phyloP scores from a whole-genome alignment of 2,888 invertebrate genomes.

The Epirrita christyi region DNA sequence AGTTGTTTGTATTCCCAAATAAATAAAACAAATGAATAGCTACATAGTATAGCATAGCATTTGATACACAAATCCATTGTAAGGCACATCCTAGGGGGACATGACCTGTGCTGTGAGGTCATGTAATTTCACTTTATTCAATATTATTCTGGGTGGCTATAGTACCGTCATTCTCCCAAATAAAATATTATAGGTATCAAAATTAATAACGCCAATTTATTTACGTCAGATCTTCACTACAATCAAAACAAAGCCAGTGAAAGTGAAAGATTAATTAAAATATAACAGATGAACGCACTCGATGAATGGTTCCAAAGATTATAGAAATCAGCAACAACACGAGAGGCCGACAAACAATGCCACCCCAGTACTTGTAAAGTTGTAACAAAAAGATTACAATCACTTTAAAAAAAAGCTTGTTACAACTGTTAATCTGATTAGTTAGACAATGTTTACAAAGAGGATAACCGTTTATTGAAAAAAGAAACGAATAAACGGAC shows the following conservation, averaged over 20 bases:
- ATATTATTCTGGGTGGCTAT: too few relatives aligned
- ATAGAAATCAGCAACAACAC: slow-evolving; percentile 52
- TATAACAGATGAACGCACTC: slow-evolving; percentile 60
- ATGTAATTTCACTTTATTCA: too few relatives aligned
- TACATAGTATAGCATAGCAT: too few relatives aligned
- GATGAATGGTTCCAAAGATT: slow-evolving; percentile 54
- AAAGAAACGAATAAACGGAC: background rate
- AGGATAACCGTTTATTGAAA: slow-evolving; percentile 8
- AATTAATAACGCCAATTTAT: slow-evolving; percentile 31
- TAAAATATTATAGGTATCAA: background rate
- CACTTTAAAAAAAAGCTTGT: slow-evolving; percentile 39
- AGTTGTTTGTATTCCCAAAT: too few relatives aligned
- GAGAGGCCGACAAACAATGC: slow-evolving; percentile 61
- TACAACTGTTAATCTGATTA: slow-evolving; percentile 25
- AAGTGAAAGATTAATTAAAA: slow-evolving; percentile 68
- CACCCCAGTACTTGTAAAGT: slow-evolving; percentile 39
- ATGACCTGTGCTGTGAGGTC: too few relatives aligned
- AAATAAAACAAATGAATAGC: too few relatives aligned
- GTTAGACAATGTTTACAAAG: slow-evolving; percentile 12
- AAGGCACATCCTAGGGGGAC: too few relatives aligned
- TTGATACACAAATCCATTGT: too few relatives aligned
- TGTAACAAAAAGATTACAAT: slow-evolving; percentile 46
- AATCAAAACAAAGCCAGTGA: slow-evolving; percentile 51
- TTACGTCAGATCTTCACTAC: slow-evolving; percentile 23
- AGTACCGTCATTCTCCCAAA: too few relatives aligned